A percentile compares a stretch with the other conserved stretches of the same genome.
Evolutionary conservation across 1,140 invertebrate species (phyloP).

Genomic region (Apis cerana): DNA sequence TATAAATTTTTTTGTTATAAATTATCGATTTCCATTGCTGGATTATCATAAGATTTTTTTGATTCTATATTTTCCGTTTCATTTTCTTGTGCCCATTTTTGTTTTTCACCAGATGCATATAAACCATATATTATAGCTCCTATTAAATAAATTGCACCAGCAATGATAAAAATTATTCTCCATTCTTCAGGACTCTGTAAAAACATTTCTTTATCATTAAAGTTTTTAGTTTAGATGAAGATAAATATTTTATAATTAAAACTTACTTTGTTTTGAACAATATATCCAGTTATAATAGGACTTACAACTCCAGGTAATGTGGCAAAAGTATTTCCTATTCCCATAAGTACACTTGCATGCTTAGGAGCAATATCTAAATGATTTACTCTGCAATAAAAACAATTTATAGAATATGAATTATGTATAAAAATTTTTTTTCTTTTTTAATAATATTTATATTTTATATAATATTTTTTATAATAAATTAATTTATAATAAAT

Average conservation of each 20-base stretch:
- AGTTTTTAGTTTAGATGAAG: too few species aligned
- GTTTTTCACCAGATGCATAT: constrained; percentile 90
- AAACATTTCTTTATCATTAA: not conserved
- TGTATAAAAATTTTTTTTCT: too few species aligned
- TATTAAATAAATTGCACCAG: constrained; percentile 88
- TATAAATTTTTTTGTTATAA: constrained; percentile 56
- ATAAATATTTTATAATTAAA: not conserved
- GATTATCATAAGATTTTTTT: constrained; percentile 71
- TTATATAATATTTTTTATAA: not conserved
- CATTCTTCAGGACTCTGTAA: constrained; percentile 87
- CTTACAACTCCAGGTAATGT: constrained; percentile 94
- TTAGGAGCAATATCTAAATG: constrained; percentile 93
- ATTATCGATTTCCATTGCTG: constrained; percentile 73
- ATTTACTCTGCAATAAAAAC: constrained; percentile 86
- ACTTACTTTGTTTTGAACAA: constrained; percentile 87
- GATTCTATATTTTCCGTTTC: constrained; percentile 74
- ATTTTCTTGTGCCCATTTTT: constrained; percentile 87
- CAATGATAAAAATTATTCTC: constrained; percentile 92
- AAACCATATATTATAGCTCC: constrained; percentile 90
- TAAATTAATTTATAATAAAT: too few species aligned
- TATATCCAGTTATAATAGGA: constrained; percentile 89
- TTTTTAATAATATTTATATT: too few species aligned
- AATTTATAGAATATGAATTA: constrained; percentile 28
- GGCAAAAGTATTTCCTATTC: constrained; percentile 93
- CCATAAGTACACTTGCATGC: constrained; percentile 92